Conservation (phyloP, 2,888 invertebrate genomes). For the Rhagophthalmus giganteus region DNA sequence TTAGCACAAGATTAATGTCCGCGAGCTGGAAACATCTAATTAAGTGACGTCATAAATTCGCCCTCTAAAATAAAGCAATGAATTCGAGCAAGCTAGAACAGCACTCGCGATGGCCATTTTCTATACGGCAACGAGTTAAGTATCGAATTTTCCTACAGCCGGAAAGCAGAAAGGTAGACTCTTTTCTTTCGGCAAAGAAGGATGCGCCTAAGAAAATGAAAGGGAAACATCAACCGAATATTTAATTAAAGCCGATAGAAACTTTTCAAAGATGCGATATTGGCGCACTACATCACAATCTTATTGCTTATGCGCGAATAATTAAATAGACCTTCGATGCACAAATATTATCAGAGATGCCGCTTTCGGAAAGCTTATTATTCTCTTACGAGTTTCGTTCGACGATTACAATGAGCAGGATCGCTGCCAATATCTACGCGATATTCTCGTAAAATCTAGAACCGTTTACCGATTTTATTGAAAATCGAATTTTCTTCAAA, state of each 20-base stretch:
- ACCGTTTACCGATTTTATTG: no score
- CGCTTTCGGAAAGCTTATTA: constrained; percentile 11
- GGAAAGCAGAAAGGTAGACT: no score
- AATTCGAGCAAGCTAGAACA: constrained; percentile 34
- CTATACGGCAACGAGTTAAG: constrained; percentile 16
- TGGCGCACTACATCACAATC: constrained; percentile 18
- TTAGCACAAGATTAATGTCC: constrained; percentile 45
- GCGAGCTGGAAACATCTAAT: constrained; percentile 46
- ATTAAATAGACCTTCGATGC: constrained; percentile 23
- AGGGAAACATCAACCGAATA: constrained; percentile 17
- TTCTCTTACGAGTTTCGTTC: constrained; percentile 17
- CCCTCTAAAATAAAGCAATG: constrained; percentile 42
- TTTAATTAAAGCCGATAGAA: constrained; percentile 24
- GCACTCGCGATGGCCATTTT: constrained; percentile 26
- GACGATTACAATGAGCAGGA: constrained; percentile 15
- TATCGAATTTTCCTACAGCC: no score
- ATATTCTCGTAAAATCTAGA: no score
- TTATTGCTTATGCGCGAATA: constrained; percentile 21
- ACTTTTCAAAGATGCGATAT: constrained; percentile 23
- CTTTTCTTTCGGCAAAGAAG: no score
- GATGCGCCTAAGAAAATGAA: constrained; percentile 2
- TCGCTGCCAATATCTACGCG: constrained; percentile 12
- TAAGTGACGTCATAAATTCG: constrained; percentile 50
- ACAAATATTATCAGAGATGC: constrained; percentile 16
- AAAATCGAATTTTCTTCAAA: no score